A percentile compares a stretch with the other conserved stretches of the same genome.
Conservation (phyloP, 92 coral and sea anemone genomes). For the Zoanthus sansibaricus region DNA sequence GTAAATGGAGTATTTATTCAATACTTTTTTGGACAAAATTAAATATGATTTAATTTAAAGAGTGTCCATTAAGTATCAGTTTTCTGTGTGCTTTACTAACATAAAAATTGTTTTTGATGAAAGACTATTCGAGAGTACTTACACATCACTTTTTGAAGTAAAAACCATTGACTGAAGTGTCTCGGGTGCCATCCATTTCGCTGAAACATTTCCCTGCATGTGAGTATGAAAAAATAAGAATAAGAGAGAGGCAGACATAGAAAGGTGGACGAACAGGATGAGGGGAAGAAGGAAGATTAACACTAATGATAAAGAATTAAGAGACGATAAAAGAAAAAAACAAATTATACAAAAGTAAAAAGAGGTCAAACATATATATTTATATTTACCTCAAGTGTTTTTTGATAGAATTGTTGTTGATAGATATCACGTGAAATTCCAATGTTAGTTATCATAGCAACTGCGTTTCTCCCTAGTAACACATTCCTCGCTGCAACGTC, state of each 20-base stretch:
- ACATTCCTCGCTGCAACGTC: conserved; percentile 78
- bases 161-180: conserved; percentile 65
- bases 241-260: too few relatives aligned
- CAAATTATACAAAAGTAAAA: not conserved
- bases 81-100: too few relatives aligned
- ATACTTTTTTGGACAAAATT: too few relatives aligned
- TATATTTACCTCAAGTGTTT: conserved; percentile 48
- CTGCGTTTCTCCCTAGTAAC: conserved; percentile 63
- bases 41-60: too few relatives aligned
- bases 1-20: too few relatives aligned
- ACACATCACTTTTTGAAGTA: conserved; percentile 76
- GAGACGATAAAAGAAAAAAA: not conserved
- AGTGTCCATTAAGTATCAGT: not conserved
- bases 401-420: conserved; percentile 48
- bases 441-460: conserved; percentile 76
- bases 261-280: not conserved
- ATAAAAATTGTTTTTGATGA: not conserved
- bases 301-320: not conserved
- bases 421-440: conserved; percentile 60
- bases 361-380: not conserved
- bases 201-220: conserved; percentile 59
- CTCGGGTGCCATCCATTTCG: conserved; percentile 85
- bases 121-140: conserved; percentile 34
- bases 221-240: not conserved
- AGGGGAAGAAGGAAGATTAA: not conserved